Evolutionary conservation across 2,113 vertebrate species (phyloP).

Genomic region (Chlorodrepanis virens): DNA sequence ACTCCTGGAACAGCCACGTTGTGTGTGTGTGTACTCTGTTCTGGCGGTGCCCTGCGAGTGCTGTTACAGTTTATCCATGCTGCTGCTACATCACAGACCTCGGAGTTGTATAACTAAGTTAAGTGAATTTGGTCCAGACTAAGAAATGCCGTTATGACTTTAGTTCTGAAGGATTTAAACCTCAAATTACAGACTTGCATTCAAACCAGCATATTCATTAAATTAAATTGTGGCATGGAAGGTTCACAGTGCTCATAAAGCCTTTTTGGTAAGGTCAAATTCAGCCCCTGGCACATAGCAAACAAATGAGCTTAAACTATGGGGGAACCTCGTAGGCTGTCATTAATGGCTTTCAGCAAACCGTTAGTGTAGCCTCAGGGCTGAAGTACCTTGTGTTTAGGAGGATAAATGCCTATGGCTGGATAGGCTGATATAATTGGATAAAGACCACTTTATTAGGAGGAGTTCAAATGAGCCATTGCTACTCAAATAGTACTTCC

Average conservation of each 20-base stretch:
- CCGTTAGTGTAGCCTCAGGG: not conserved
- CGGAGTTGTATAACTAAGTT: not conserved
- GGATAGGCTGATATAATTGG: conserved; percentile 3
- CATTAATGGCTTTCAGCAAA: conserved; percentile 11
- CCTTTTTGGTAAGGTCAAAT: not conserved
- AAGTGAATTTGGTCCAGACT: not conserved
- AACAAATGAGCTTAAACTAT: conserved; percentile 17
- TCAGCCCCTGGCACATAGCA: not conserved
- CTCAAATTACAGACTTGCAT: conserved; percentile 17
- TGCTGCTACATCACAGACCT: not conserved
- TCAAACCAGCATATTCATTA: not conserved
- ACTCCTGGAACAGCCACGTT: not conserved
- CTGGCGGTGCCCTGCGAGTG: not conserved
- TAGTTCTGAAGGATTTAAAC: conserved; percentile 1
- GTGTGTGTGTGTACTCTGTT: not conserved
- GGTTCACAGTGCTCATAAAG: not conserved
- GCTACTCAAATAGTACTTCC: not conserved
- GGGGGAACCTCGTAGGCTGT: not conserved
- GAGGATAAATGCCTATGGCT: not conserved
- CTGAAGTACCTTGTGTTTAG: conserved; percentile 16
- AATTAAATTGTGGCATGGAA: conserved; percentile 17
- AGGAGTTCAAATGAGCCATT: conserved; percentile 1
- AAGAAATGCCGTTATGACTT: conserved; percentile 1
- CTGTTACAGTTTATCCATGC: not conserved
- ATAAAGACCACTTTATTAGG: conserved; percentile 14